These are phyloP conservation scores for Myodes glareolus DNA, from an alignment of 2,113 vertebrate genomes.

Conservation along the genomic window DNA sequence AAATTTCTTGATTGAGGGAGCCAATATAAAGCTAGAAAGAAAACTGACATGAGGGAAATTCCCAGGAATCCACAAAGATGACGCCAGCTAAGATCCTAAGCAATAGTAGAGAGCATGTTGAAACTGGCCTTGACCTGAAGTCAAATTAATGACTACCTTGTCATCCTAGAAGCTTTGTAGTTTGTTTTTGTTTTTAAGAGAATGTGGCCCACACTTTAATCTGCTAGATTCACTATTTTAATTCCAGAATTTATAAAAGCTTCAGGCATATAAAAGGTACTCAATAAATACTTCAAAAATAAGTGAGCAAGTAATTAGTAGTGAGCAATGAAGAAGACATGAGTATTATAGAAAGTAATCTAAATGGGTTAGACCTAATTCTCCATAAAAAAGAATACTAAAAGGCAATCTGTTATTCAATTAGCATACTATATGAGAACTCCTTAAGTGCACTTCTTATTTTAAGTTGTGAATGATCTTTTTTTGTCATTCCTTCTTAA, in stretches of 20 bases:
- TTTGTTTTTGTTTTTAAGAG: background rate
- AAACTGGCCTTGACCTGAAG: no score
- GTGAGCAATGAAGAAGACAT: background rate
- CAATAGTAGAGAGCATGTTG: no score
- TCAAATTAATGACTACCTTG: no score
- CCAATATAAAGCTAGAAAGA: no score
- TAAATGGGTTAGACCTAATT: background rate
- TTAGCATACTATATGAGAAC: background rate
- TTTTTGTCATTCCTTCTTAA: background rate
- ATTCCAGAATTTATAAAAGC: background rate
- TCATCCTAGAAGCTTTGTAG: no score
- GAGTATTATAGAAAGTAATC: background rate
- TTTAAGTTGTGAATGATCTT: background rate
- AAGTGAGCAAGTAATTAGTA: background rate
- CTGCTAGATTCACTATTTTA: background rate
- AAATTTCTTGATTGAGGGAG: no score
- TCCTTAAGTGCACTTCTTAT: background rate
- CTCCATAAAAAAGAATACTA: background rate
- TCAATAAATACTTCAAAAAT: background rate
- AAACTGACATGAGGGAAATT: no score
- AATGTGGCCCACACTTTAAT: background rate
- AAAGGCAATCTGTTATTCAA: background rate
- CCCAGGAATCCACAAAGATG: no score
- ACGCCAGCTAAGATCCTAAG: no score
- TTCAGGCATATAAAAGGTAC: background rate